These are phyloP conservation scores for Aphelocoma coerulescens DNA, from an alignment of 2,113 vertebrate species.

Conservation along the genomic window DNA sequence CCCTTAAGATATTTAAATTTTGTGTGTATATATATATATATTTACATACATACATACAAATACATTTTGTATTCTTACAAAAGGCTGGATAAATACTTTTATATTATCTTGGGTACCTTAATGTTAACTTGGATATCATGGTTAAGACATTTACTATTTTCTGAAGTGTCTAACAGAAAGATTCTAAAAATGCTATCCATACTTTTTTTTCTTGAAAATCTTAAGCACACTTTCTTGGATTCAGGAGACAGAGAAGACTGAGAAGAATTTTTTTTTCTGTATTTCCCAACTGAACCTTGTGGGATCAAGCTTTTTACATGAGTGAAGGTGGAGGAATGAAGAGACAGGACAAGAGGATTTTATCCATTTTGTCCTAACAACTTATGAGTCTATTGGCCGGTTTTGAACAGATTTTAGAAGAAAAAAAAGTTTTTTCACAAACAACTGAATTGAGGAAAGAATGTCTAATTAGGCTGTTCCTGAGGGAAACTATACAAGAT, in stretches of 20 bases:
- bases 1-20: not conserved
- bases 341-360: not conserved
- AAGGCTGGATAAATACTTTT: not conserved
- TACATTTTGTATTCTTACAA: not conserved
- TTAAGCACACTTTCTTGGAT: not conserved
- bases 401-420: not conserved
- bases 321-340: not conserved
- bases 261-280: not conserved
- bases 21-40: not conserved
- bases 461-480: not conserved
- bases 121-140: not conserved
- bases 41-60: not conserved
- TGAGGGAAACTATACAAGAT: not conserved
- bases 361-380: not conserved
- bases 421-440: not conserved
- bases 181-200: not conserved
- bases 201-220: not conserved
- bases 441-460: not conserved
- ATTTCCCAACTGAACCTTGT: not conserved
- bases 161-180: not conserved
- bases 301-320: not conserved
- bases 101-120: not conserved
- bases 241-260: not conserved
- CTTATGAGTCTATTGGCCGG: not conserved
- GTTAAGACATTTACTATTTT: not conserved